phyloP scores from a whole-genome alignment of 2,888 invertebrate species.

The Zootermopsis nevadensis region DNA sequence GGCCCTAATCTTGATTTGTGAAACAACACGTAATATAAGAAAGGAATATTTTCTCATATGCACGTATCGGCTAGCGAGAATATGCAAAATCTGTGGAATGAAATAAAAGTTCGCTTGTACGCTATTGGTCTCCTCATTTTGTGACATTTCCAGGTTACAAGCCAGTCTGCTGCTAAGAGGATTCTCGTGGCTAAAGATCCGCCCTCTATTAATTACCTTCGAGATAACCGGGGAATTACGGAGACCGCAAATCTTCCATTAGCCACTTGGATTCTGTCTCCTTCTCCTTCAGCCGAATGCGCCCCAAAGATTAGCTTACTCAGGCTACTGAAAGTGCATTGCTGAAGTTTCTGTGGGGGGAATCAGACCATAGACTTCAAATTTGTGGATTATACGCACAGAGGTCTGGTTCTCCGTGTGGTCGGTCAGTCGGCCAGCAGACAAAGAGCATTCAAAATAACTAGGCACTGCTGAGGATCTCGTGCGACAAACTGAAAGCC shows the following conservation, averaged over 20 bases:
- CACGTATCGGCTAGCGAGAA: too few species aligned
- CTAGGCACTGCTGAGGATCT: too few species aligned
- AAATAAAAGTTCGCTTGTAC: too few species aligned
- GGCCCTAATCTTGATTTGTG: too few species aligned
- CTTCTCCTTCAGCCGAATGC: not conserved
- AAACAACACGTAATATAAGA: too few species aligned
- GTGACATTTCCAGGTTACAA: slow-evolving; percentile 4
- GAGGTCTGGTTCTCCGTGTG: not conserved
- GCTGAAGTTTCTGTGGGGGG: not conserved
- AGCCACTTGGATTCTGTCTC: not conserved
- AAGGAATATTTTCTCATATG: too few species aligned
- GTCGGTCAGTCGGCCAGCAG: not conserved
- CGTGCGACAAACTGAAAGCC: too few species aligned
- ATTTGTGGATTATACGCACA: not conserved
- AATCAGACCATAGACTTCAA: not conserved
- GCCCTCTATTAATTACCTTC: slow-evolving; percentile 24
- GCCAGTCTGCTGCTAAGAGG: slow-evolving; percentile 13
- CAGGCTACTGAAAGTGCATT: not conserved
- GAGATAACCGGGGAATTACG: slow-evolving; percentile 14
- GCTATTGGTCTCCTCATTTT: not conserved
- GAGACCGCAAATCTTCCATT: not conserved
- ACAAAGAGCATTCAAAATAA: too few species aligned
- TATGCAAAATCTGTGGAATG: too few species aligned
- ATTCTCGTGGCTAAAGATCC: slow-evolving; percentile 7
- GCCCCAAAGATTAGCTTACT: not conserved